These are phyloP conservation scores for Lanius collurio DNA, from an alignment of 2,113 vertebrate genomes.

Conservation along the genomic window DNA sequence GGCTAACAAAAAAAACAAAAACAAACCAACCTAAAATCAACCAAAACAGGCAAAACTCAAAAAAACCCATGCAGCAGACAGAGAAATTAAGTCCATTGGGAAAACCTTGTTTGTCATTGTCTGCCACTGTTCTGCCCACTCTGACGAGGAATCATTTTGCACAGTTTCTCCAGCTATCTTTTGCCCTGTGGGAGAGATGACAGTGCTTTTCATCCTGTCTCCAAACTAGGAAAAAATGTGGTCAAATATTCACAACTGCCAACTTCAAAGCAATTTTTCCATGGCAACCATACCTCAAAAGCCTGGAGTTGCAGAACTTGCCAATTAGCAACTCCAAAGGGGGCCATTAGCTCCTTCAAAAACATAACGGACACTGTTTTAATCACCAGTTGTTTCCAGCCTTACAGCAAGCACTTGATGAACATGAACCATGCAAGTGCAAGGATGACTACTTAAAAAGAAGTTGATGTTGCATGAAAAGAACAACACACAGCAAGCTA, in stretches of 20 bases:
- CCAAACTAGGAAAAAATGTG: constrained; percentile 68
- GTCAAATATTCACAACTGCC: constrained; percentile 78
- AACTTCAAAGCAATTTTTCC: constrained; percentile 85
- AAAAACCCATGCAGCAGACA: not conserved
- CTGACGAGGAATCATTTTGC: constrained; percentile 54
- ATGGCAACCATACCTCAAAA: constrained; percentile 82
- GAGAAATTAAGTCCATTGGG: not conserved
- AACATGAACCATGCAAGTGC: not conserved
- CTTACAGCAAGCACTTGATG: constrained; percentile 43
- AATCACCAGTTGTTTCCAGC: constrained; percentile 73
- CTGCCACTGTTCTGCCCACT: not conserved
- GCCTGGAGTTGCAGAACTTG: constrained; percentile 75
- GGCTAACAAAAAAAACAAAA: not conserved
- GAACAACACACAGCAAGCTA: not conserved
- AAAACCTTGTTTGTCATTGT: constrained; percentile 5
- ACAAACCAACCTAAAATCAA: not conserved
- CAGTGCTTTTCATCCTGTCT: constrained; percentile 64
- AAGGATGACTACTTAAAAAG: constrained; percentile 23
- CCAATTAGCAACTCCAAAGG: constrained; percentile 88
- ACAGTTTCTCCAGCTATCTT: constrained; percentile 36
- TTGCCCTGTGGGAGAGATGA: constrained; percentile 68
- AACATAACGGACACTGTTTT: constrained; percentile 70
- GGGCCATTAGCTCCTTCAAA: constrained; percentile 81
- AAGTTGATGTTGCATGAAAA: constrained; percentile 51
- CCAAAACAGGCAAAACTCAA: not conserved